These are phyloP conservation scores for Drosophila koepferae DNA, from an alignment of 2,888 invertebrate species.

Conservation along the genomic window DNA sequence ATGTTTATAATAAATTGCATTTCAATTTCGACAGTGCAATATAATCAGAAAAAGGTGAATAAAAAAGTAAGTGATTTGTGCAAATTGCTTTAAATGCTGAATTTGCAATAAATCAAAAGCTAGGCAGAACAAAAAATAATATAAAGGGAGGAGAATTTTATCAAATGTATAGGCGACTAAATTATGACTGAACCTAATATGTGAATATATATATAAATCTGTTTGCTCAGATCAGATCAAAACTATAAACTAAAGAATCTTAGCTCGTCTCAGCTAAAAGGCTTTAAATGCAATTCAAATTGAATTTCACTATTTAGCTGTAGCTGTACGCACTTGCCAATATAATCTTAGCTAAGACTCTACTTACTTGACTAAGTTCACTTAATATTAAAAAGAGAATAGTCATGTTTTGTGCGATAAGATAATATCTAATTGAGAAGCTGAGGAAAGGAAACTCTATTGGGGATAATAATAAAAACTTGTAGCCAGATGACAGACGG, in stretches of 20 bases:
- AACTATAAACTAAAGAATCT: no score
- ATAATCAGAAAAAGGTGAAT: constrained; percentile 33
- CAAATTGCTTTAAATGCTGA: constrained; percentile 65
- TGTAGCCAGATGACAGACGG: not conserved
- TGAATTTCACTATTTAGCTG: no score
- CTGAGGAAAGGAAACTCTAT: not conserved
- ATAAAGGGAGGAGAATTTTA: constrained; percentile 10
- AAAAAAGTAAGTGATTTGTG: constrained; percentile 43
- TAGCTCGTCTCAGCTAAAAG: no score
- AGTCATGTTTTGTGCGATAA: no score
- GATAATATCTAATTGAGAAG: not conserved
- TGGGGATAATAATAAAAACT: not conserved
- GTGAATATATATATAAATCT: no score
- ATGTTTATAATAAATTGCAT: constrained; percentile 62
- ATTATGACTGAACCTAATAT: constrained; percentile 1
- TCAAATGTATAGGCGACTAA: constrained; percentile 24
- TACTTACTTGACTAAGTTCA: no score
- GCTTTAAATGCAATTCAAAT: no score
- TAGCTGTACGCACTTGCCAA: no score
- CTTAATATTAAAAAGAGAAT: no score
- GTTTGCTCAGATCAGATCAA: no score
- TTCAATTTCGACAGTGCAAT: constrained; percentile 66
- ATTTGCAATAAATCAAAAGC: constrained; percentile 58
- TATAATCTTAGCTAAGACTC: no score
- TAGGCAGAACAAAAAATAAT: constrained; percentile 13